Percentiles rank a stretch among this genome's conserved stretches.
These are phyloP conservation scores for Lepidotrigona ventralis DNA, from an alignment of 1,140 invertebrate genomes.

Conservation along the genomic window DNA sequence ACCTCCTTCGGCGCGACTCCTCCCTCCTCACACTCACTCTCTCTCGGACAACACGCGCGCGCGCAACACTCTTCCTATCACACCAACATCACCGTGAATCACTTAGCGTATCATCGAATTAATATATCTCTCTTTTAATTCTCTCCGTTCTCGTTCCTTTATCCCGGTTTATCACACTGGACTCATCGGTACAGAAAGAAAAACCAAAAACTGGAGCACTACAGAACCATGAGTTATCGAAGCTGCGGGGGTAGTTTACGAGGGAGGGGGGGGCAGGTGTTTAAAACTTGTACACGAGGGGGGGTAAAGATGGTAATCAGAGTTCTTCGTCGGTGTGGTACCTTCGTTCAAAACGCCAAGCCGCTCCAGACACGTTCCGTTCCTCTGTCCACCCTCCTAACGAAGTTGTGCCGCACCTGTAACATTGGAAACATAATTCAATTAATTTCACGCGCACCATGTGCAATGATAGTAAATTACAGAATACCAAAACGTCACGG, in stretches of 20 bases:
- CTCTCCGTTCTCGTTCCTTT: constrained; percentile 1
- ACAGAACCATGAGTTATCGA: constrained; percentile 55
- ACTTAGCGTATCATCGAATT: constrained; percentile 67
- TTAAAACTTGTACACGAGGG: constrained; percentile 68
- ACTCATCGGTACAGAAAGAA: constrained; percentile 62
- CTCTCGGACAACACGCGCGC: constrained; percentile 61
- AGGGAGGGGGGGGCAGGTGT: constrained; percentile 24
- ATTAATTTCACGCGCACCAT: not conserved
- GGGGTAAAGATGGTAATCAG: constrained; percentile 61
- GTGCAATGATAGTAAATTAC: no score
- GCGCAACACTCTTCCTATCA: constrained; percentile 57
- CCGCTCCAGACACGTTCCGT: constrained; percentile 72
- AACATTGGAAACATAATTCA: constrained; percentile 60
- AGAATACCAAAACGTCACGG: no score
- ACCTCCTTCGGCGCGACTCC: constrained; percentile 41
- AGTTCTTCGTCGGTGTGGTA: constrained; percentile 73
- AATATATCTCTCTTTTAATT: not conserved
- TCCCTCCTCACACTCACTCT: constrained; percentile 41
- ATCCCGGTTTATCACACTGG: constrained; percentile 70
- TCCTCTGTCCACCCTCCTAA: constrained; percentile 78
- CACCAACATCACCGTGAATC: constrained; percentile 60
- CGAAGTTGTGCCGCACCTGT: constrained; percentile 79
- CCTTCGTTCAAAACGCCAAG: constrained; percentile 73
- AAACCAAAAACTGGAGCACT: constrained; percentile 71
- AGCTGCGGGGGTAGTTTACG: constrained; percentile 34